Base-by-base conservation (phyloP, 2,888 invertebrate species). In the Cepaea hortensis region DNA sequence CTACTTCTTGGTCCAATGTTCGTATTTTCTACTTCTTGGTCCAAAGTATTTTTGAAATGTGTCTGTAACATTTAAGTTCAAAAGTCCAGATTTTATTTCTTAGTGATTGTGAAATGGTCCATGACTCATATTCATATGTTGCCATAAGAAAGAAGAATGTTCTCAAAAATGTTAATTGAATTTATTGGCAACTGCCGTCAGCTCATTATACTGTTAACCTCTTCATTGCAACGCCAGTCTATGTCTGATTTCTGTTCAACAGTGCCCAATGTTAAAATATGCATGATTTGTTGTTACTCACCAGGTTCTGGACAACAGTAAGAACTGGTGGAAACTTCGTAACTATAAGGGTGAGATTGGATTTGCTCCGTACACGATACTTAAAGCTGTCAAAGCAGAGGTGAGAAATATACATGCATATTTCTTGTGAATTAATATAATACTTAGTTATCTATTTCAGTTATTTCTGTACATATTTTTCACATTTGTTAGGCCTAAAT, bases 281-380 rank as follows among this genome's bases (percentile, higher is more conserved):
- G 55, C 11, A 9, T 55, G 6, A 55, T 89, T 62, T 75, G 79
- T 48, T 5, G 11, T 23, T 9, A 18, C 20, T 65, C 11, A 11
- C 23, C 94, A 98, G 97, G 97, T 99, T 91, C 95, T 99, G 91
- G 99, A 99, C 94, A 98, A 98, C 95, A 97, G 97, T 81, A 96
- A 98, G 91, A 99, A 99, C 95, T 99, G 99, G 99, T 99, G 97
- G 99, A 98, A 97, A 95, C 97, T 97, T 92, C 96, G 97, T 92
- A 98, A 97, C 95, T 96, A 96, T 94, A 96, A 96, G 93, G 98
- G 98, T 89, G 96, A 97, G 95, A 96, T 97, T 90, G 97, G 98
- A 90, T 98, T 99, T 95, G 99, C 99, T 91, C 99, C 99, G 73
- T 98, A 99, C 95, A 99, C 99, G 80, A 99, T 99, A 94, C 97